Evolutionary conservation across 2,797 vertebrate genomes (phyloP).

Genomic region (Lacerta bilineata): DNA sequence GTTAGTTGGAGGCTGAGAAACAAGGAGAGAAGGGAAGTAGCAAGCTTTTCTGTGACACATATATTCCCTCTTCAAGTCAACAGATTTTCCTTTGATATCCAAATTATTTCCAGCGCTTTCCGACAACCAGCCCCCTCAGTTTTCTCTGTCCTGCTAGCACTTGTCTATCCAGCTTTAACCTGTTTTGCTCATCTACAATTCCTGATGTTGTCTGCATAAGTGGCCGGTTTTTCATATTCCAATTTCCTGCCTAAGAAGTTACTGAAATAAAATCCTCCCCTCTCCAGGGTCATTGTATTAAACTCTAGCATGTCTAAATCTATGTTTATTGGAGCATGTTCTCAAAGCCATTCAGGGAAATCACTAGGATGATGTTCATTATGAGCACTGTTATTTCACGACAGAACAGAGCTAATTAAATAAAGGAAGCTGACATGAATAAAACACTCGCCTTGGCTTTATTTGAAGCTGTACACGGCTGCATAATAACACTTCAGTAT

Average conservation of each 20-base stretch:
- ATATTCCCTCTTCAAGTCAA: constrained; percentile 25
- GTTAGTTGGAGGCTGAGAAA: constrained; percentile 37
- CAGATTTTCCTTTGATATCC: constrained; percentile 28
- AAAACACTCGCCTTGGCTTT: constrained; percentile 65
- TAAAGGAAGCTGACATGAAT: constrained; percentile 72
- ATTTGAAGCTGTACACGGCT: constrained; percentile 39
- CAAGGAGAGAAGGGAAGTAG: not conserved
- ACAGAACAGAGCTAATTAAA: constrained; percentile 76
- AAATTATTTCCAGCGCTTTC: not conserved
- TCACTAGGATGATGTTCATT: constrained; percentile 66
- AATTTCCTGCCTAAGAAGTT: constrained; percentile 59
- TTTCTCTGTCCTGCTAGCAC: constrained; percentile 39
- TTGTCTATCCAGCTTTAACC: constrained; percentile 39
- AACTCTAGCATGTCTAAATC: constrained; percentile 58
- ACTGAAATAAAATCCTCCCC: constrained; percentile 54
- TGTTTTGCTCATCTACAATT: constrained; percentile 41
- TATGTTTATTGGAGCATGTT: constrained; percentile 52
- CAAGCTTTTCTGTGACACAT: constrained; percentile 37
- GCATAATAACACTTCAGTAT: not conserved
- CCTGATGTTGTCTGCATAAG: constrained; percentile 52
- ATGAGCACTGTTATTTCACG: constrained; percentile 69
- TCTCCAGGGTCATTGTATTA: constrained; percentile 44
- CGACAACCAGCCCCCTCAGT: not conserved
- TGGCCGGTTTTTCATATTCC: constrained; percentile 57
- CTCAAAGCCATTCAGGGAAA: constrained; percentile 70